Percentiles rank a stretch among this genome's conserved stretches.
These are phyloP conservation scores for Xerus rutilus DNA, from an alignment of 2,797 vertebrate species.

Conservation along the genomic window DNA sequence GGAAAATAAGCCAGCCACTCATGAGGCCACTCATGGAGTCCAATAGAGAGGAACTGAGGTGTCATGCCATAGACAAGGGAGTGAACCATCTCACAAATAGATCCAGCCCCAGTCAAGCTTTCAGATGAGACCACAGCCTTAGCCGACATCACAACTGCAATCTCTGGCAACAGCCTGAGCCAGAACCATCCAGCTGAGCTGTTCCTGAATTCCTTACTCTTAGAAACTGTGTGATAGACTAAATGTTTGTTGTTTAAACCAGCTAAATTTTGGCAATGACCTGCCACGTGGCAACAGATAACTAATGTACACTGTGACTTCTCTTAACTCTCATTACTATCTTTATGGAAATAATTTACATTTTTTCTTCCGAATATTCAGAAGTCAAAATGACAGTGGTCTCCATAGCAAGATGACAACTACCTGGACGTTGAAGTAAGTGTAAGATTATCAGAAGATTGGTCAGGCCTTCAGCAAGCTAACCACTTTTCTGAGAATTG, in stretches of 20 bases:
- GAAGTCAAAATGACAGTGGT: slow-evolving; percentile 16
- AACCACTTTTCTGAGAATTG: neutral
- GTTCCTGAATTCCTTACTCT: neutral
- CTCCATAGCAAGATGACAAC: neutral
- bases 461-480: neutral
- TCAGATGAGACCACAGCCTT: neutral
- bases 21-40: neutral
- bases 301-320: neutral
- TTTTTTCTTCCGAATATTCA: slow-evolving; percentile 35
- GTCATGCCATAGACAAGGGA: neutral
- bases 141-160: neutral
- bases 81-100: neutral
- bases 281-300: neutral
- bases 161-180: neutral
- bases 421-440: neutral
- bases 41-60: neutral
- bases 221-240: neutral
- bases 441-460: neutral
- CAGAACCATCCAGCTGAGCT: neutral
- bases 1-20: neutral
- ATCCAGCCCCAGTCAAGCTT: neutral
- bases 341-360: neutral
- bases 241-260: neutral
- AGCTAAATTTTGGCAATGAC: neutral
- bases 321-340: neutral